Percentiles rank a stretch among this genome's conserved stretches.
These are phyloP conservation scores for Cyclina sinensis DNA, from an alignment of 1,140 invertebrate species.

Conservation along the genomic window DNA sequence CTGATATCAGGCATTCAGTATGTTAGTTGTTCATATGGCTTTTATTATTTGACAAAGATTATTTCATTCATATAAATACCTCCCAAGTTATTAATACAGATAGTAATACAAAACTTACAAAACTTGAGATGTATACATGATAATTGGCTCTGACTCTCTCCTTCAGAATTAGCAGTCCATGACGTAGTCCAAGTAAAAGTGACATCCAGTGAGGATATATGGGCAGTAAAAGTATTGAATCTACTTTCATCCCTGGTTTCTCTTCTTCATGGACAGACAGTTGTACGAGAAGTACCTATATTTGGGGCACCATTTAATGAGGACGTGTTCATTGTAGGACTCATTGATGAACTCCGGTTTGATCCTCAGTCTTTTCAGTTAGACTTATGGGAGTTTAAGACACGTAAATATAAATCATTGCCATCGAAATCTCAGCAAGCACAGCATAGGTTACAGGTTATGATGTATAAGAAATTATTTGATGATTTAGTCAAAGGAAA, in stretches of 20 bases:
- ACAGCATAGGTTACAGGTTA: constrained; percentile 79
- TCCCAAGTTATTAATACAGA: no score
- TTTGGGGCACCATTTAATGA: constrained; percentile 83
- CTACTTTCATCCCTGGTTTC: constrained; percentile 73
- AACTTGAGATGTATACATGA: background rate
- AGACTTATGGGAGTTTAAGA: constrained; percentile 82
- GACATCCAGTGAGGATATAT: constrained; percentile 81
- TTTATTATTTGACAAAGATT: no score
- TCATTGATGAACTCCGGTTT: constrained; percentile 84
- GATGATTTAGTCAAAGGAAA: constrained; percentile 80
- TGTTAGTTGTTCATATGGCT: no score
- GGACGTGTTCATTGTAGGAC: constrained; percentile 80
- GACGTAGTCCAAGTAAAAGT: constrained; percentile 78
- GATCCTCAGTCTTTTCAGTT: constrained; percentile 78
- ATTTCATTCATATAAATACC: no score
- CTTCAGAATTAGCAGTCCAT: constrained; percentile 82
- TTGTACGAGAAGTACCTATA: constrained; percentile 82
- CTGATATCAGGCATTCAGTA: no score
- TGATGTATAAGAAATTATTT: constrained; percentile 82
- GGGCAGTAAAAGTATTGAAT: constrained; percentile 83
- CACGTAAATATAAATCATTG: constrained; percentile 71
- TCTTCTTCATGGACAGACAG: constrained; percentile 74
- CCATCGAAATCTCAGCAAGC: constrained; percentile 79
- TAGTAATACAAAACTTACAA: no score
- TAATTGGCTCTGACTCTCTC: constrained; percentile 18